Percentiles rank a stretch among this genome's conserved stretches.
Conservation (phyloP, 2,888 invertebrate species). For the Sphaerophoria rueppellii region DNA sequence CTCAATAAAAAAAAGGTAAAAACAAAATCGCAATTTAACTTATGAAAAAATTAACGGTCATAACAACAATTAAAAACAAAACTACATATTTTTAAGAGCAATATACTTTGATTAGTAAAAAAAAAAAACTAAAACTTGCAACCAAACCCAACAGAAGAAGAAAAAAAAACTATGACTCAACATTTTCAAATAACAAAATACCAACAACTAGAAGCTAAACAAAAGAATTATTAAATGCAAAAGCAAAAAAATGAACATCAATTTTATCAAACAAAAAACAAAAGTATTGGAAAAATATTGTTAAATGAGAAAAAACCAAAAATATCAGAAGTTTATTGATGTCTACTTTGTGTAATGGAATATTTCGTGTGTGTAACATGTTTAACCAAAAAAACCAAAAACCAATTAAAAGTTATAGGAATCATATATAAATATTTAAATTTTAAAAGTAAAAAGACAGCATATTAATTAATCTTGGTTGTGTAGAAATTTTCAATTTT, state of each 20-base stretch:
- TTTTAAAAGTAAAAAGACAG: constrained; percentile 50
- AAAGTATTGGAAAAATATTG: constrained; percentile 22
- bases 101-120: constrained; percentile 65
- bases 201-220: constrained; percentile 32
- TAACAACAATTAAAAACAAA: background rate
- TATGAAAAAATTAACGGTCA: constrained; percentile 52
- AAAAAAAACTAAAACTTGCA: constrained; percentile 26
- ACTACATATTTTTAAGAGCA: constrained; percentile 68
- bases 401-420: constrained; percentile 24
- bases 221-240: constrained; percentile 26
- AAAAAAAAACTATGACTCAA: constrained; percentile 48
- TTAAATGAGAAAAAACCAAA: constrained; percentile 41
- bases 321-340: constrained; percentile 69
- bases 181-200: constrained; percentile 1
- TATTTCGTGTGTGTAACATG: constrained; percentile 64
- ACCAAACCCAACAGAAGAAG: constrained; percentile 20
- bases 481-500: constrained; percentile 61
- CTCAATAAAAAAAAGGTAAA: constrained; percentile 31
- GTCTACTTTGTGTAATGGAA: constrained; percentile 69
- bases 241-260: constrained; percentile 31
- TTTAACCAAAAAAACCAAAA: constrained; percentile 41
- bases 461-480: constrained; percentile 68
- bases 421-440: constrained; percentile 28
- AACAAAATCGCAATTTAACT: constrained; percentile 65
- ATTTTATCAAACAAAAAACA: constrained; percentile 52